A percentile compares a stretch with the other conserved stretches of the same genome.
phyloP scores from a whole-genome alignment of 2,797 vertebrate genomes.

The Botia almorhae region DNA sequence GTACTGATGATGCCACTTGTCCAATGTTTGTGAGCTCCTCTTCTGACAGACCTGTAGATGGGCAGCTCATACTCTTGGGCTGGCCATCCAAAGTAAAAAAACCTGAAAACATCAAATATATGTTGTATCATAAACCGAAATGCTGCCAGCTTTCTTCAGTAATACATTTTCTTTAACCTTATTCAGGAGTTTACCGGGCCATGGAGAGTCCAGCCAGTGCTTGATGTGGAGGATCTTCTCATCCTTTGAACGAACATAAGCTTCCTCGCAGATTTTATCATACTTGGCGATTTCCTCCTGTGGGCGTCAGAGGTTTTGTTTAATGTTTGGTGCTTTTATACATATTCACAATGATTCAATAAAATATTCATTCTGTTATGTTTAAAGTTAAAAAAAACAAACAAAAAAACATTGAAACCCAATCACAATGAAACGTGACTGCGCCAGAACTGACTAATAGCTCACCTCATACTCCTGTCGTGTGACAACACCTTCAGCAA shows the following conservation, averaged over 20 bases:
- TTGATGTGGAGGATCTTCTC: conserved; percentile 87
- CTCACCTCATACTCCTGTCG: conserved; percentile 86
- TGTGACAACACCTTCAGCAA: conserved; percentile 84
- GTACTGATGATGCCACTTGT: conserved; percentile 86
- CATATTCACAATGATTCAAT: neutral
- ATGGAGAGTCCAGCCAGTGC: conserved; percentile 89
- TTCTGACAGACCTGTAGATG: conserved; percentile 84
- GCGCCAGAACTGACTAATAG: neutral
- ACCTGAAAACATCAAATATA: conserved; percentile 67
- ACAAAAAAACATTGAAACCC: no score
- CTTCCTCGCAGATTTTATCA: conserved; percentile 89
- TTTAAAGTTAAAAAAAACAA: no score
- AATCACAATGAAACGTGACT: no score
- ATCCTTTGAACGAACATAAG: conserved; percentile 85
- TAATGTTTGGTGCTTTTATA: neutral
- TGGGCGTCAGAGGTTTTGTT: conserved; percentile 1
- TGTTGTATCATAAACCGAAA: neutral
- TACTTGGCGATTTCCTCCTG: conserved; percentile 91
- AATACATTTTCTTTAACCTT: neutral
- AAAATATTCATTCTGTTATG: no score
- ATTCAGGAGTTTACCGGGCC: conserved; percentile 79
- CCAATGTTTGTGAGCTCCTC: conserved; percentile 84
- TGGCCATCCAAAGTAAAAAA: conserved; percentile 90
- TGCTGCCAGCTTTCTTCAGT: neutral
- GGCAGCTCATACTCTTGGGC: conserved; percentile 86